Evolutionary conservation across 2,113 vertebrate genomes (phyloP), one percentile per base, ranked within the genome.

Genomic region (Rallus limicola): DNA sequence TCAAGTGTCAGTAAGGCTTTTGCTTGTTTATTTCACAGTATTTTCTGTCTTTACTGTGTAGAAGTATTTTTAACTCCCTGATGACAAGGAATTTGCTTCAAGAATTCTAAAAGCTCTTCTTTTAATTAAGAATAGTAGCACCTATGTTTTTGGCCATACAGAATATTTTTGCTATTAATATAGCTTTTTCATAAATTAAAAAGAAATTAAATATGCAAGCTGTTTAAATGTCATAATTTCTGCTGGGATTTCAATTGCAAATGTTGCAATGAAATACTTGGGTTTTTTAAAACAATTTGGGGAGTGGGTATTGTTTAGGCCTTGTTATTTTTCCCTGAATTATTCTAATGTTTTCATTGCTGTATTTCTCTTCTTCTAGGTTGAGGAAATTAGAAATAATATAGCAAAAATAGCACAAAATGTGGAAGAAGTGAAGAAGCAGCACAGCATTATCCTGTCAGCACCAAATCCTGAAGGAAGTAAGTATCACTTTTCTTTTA

Each of bases 371-470:
- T 71, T 86, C 52, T 44, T 94, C 44, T 77, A 99, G 99, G 99
- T 99, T 82, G 99, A 99, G 81, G 99, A 99, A 95, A 97, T 99
- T 25, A 97, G 99, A 90, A 97, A 97, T 83, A 97, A 98, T 48
- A 98, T 99, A 68, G 97, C 98, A 71, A 99, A 98, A 93, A 98
- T 99, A 79, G 97, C 98, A 60, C 97, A 98, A 53, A 98, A 98
- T 81, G 98, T 99, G 71, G 98, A 99, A 74, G 99, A 99, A 55
- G 99, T 99, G 71, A 99, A 98, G 96, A 99, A 99, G 86, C 98
- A 98, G 34, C 99, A 99, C 97, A 99, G 99, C 98, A 98, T 98
- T 96, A 99, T 99, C 68, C 98, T 99, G 52, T 99, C 99, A 13
- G 99, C 99, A 50, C 99, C 99, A 48, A 99, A 99, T 96, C 98